phyloP scores from a whole-genome alignment of 2,888 invertebrate genomes.

The Lithophane leautieri region DNA sequence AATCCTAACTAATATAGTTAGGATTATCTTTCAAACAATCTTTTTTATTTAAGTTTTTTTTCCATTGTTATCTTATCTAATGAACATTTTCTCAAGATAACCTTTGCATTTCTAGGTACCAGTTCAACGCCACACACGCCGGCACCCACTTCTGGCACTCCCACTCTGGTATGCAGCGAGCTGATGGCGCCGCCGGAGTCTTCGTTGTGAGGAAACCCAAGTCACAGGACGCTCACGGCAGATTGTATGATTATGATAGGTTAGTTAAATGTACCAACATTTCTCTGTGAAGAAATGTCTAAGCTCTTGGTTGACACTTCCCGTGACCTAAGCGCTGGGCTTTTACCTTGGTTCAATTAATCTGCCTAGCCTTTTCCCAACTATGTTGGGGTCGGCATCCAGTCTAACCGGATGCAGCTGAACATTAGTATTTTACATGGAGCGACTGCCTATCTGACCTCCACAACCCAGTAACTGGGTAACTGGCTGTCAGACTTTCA shows the following conservation, averaged over 20 bases:
- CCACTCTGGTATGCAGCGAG: slow-evolving; percentile 94
- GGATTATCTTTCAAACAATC: background rate
- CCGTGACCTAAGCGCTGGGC: background rate
- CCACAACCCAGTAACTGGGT: no score
- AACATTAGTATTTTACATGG: no score
- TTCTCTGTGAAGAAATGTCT: background rate
- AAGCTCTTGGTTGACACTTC: background rate
- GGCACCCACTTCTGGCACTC: slow-evolving; percentile 96
- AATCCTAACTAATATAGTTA: no score
- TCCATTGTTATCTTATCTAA: background rate
- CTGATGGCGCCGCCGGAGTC: slow-evolving; percentile 95
- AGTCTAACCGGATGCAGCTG: no score
- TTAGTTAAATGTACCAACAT: slow-evolving; percentile 55
- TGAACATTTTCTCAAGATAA: background rate
- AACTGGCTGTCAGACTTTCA: no score
- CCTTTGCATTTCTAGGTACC: slow-evolving; percentile 88
- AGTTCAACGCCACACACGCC: slow-evolving; percentile 92
- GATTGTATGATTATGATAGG: slow-evolving; percentile 95
- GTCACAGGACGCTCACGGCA: slow-evolving; percentile 91
- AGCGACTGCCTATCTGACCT: no score
- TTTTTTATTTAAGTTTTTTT: background rate
- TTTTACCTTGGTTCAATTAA: no score
- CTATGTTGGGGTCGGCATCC: no score
- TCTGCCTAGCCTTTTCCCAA: no score
- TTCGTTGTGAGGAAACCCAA: slow-evolving; percentile 93